Percentiles rank a stretch among this genome's conserved stretches.
These are phyloP conservation scores for Parotocinclus haroldoi DNA, from an alignment of 2,797 vertebrate genomes.

Conservation along the genomic window DNA sequence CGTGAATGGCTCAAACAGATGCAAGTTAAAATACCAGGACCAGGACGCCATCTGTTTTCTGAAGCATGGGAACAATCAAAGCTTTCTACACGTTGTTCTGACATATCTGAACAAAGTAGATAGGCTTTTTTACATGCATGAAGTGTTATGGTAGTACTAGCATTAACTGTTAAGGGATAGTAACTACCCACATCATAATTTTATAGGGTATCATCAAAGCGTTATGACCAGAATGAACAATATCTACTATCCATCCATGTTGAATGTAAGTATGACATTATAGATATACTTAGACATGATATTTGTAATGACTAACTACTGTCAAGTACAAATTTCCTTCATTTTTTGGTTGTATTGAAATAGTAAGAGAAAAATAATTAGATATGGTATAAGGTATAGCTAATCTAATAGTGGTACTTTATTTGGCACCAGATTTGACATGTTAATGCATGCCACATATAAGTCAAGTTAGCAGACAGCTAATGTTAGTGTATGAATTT, in stretches of 20 bases:
- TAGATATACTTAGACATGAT: too few relatives aligned
- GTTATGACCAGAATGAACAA: constrained; percentile 56
- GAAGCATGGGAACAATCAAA: constrained; percentile 60
- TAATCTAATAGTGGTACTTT: too few relatives aligned
- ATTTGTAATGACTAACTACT: too few relatives aligned
- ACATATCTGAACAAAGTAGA: constrained; percentile 60
- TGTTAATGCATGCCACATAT: too few relatives aligned
- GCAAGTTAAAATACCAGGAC: constrained; percentile 61
- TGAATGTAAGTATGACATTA: too few relatives aligned
- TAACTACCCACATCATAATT: constrained; percentile 39
- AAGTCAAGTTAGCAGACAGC: too few relatives aligned
- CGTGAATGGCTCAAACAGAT: constrained; percentile 62
- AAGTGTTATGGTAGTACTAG: constrained; percentile 37
- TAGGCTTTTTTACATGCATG: constrained; percentile 44
- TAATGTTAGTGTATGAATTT: too few relatives aligned
- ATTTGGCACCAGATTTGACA: too few relatives aligned
- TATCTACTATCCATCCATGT: constrained; percentile 40
- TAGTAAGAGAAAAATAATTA: too few relatives aligned
- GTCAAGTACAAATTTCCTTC: too few relatives aligned
- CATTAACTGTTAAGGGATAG: constrained; percentile 37
- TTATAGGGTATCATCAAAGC: constrained; percentile 53
- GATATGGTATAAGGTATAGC: too few relatives aligned
- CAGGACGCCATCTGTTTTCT: constrained; percentile 53
- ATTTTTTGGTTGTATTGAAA: too few relatives aligned
- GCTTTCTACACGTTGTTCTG: constrained; percentile 51